phyloP scores from a whole-genome alignment of 2,888 invertebrate species.

The Tridacna crocea region DNA sequence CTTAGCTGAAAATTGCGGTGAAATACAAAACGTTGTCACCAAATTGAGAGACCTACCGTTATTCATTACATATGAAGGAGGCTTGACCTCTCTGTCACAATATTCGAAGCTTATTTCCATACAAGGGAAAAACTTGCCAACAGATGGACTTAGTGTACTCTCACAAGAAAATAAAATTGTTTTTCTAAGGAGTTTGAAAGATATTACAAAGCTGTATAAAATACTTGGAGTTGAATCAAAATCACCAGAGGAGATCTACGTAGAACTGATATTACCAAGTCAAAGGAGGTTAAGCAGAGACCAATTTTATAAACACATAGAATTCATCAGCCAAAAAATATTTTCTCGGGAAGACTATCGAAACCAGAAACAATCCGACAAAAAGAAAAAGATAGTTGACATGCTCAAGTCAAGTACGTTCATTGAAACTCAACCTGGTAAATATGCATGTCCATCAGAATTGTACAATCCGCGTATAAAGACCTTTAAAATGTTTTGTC shows the following conservation, averaged over 20 bases:
- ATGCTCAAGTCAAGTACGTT: neutral
- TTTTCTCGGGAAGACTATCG: slow-evolving; percentile 42
- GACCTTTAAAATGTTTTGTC: slow-evolving; percentile 66
- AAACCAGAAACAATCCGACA: too few relatives aligned
- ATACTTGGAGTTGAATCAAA: neutral
- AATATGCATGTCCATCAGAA: slow-evolving; percentile 47
- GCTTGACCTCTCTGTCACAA: neutral
- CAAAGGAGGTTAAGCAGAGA: slow-evolving; percentile 29
- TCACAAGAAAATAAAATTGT: neutral
- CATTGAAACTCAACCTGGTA: neutral
- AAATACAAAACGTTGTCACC: neutral
- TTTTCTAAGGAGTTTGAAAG: neutral
- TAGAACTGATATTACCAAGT: slow-evolving; percentile 42
- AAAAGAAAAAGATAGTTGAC: neutral
- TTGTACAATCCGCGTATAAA: slow-evolving; percentile 67
- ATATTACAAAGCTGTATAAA: neutral
- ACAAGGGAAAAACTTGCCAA: neutral
- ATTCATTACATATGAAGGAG: neutral
- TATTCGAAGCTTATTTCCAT: neutral
- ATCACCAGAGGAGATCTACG: slow-evolving; percentile 44
- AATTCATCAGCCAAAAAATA: slow-evolving; percentile 47
- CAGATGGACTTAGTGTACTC: neutral
- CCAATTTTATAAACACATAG: slow-evolving; percentile 44
- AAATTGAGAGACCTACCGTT: neutral
- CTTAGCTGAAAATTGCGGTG: slow-evolving; percentile 3